Evolutionary conservation across 1,140 invertebrate genomes (phyloP), one percentile per base, ranked within the genome.

Genomic region (Pinna nobilis): DNA sequence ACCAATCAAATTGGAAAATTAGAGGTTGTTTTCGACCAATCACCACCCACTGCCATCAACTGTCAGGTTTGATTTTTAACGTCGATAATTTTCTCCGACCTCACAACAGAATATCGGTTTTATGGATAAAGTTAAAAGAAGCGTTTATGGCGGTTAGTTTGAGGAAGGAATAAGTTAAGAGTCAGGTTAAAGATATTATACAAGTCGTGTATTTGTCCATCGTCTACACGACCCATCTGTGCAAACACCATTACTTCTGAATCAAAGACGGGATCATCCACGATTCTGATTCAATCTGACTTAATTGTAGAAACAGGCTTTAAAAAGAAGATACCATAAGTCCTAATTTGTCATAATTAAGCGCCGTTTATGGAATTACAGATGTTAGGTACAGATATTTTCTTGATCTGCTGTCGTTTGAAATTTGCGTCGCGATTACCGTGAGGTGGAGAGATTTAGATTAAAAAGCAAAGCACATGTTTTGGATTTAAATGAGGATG

Each of bases 1-100:
- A 33, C 55, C 55, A 59, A 59, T 59, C 55, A 59, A 59, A 59
- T 59, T 59, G 55, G 55, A 59, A 59, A 59, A 59, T 59, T 59
- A 59, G 15, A 59, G 32, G 20, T 33, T 59, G 28, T 33, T 25
- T 59, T 59, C 37, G 37, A 59, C 55, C 55, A 59, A 59, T 59
- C 55, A 59, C 55, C 55, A 59, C 55, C 55, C 55, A 59, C 55
- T 33, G 55, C 37, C 37, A 32, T n/a, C 18, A 30, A 33, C 33
- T 59, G 55, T 59, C 55, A 59, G 32, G 37, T 15, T 33, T 59
- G 55, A 59, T 59, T 59, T 33, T 33, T 59, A 59, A 30, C 33
- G 37, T 35, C 30, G 37, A 33, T 20, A 59, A 35, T 59, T 59
- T 35, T 59, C 33, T 33, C 55, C n/a, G n/a, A n/a, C 33, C 37